phyloP scores from a whole-genome alignment of 2,113 vertebrate genomes.

The Bombycilla garrulus region DNA sequence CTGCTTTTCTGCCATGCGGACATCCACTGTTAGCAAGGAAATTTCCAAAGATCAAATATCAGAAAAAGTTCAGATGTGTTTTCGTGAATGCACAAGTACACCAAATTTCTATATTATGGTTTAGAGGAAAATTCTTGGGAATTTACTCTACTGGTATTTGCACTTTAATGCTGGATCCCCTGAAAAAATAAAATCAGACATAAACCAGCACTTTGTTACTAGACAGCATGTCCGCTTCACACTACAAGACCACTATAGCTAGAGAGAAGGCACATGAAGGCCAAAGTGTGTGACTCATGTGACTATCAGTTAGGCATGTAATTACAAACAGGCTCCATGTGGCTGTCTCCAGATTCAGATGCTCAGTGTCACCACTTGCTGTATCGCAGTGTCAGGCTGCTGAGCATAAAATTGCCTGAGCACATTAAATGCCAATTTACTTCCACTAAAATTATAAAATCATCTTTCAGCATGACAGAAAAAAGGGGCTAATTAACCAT shows the following conservation, averaged over 20 bases:
- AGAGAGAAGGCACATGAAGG: neutral
- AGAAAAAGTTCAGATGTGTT: neutral
- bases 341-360: neutral
- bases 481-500: neutral
- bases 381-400: neutral
- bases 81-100: neutral
- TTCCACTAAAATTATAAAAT: neutral
- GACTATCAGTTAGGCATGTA: neutral
- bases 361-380: accelerated
- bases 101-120: neutral
- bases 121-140: neutral
- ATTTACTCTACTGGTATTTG: neutral
- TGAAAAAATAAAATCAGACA: neutral
- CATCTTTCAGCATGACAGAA: neutral
- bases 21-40: neutral
- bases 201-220: neutral
- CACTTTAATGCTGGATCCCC: neutral
- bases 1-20: neutral
- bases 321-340: neutral
- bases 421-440: neutral
- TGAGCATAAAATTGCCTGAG: neutral
- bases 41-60: neutral
- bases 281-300: neutral
- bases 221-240: neutral
- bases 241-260: neutral